A percentile compares a stretch with the other conserved stretches of the same genome.
phyloP scores from a whole-genome alignment of 2,888 invertebrate genomes.

The Seira sanloemensis region DNA sequence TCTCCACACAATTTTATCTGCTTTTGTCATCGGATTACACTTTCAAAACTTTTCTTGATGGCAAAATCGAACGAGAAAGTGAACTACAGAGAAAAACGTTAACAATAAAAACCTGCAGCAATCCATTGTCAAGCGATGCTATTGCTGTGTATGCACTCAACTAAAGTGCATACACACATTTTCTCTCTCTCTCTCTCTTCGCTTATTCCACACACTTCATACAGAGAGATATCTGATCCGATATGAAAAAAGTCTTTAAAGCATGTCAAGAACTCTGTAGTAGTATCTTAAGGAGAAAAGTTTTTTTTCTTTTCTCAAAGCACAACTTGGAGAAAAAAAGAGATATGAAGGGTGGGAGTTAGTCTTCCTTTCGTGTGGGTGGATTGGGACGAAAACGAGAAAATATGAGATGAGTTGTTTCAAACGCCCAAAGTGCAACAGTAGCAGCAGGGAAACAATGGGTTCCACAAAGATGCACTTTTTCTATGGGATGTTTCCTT shows the following conservation, averaged over 20 bases:
- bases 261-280: neutral
- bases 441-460: neutral
- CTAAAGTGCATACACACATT: neutral
- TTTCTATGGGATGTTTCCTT: too few species aligned
- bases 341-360: neutral
- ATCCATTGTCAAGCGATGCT: too few species aligned
- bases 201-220: neutral
- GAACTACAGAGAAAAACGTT: neutral
- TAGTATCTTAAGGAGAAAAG: neutral
- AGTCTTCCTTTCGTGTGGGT: neutral
- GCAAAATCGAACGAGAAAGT: neutral
- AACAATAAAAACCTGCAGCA: neutral
- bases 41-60: neutral
- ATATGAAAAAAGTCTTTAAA: neutral
- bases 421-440: neutral
- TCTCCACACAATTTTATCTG: neutral
- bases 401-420: neutral
- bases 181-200: neutral
- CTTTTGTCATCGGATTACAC: neutral
- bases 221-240: neutral
- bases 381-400: neutral
- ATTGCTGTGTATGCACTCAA: too few species aligned
- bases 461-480: neutral
- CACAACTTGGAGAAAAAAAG: neutral
- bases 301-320: too few species aligned